Base-by-base conservation (phyloP, 2,888 invertebrate species). In the Cephus sareptanus region DNA sequence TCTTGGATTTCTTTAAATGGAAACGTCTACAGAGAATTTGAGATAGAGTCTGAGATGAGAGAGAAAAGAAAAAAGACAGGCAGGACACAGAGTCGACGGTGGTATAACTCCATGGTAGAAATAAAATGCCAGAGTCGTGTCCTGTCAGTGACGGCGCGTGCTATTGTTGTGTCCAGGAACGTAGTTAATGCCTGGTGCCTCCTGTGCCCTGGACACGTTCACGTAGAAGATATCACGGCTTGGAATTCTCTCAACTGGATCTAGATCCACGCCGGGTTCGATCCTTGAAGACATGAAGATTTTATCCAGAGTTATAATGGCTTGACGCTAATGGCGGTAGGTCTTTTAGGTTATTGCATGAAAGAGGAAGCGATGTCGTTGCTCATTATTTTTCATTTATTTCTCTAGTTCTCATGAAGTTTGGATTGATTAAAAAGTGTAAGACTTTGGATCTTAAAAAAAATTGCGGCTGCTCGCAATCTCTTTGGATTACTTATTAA, bases 401-500 rank as follows among this genome's bases (percentile, higher is more conserved):
- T 56, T 23, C 23, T 56, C 0, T 23, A 56, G 4, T 23, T 15
- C 0, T 56, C 56, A 23, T 56, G 6, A 56, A 9, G 23, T 23
- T 23, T 23, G 23, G 56, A 15, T 56, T 23, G 9, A 56, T 56
- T 56, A 0, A 56, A 56, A 23, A 56, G 1, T 56, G 23, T 56
- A 56, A 56, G 56, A 9, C 4, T 9, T 23, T 23, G 56, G 23
- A 56, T 56, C 23, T 6, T 56, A 2, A 56, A 56, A 9, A 56
- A 56, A 23, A 33, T 35, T 35, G 3, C 33, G 30, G 33, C 69
- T 31, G 31, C 56, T 37, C 34, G 23, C 30, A 34, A 68, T 77
- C 77, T 77, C 34, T 34, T 37, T 56, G 69, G 35, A 74, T 73
- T 69, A 74, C 33, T 75, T 77, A 75, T 77, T 77, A 77, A 77